Percentiles rank a stretch among this genome's conserved stretches.
phyloP scores from a whole-genome alignment of 2,888 invertebrate species.

The Heliconius sara region DNA sequence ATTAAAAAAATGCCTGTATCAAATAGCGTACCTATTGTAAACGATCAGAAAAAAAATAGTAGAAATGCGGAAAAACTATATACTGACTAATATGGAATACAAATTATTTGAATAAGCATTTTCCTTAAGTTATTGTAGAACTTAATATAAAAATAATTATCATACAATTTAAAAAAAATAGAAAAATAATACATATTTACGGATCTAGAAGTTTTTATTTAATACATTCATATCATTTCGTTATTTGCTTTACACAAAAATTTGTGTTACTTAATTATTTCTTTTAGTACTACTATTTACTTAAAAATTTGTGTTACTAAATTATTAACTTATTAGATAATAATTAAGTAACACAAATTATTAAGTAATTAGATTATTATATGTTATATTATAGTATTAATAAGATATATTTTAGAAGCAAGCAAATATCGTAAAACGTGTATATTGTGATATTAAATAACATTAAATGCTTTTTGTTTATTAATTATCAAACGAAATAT shows the following conservation, averaged over 20 bases:
- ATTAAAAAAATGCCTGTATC: background rate
- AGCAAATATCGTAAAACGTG: too few species aligned
- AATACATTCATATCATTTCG: background rate
- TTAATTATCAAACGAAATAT: too few species aligned
- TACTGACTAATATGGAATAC: background rate
- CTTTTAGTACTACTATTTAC: too few species aligned
- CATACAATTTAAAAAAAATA: background rate
- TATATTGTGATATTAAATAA: background rate
- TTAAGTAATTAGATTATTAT: too few species aligned
- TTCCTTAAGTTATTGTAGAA: background rate
- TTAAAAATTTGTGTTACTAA: too few species aligned
- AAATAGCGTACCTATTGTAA: background rate
- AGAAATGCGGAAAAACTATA: background rate
- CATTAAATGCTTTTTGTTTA: too few species aligned
- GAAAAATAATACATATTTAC: background rate
- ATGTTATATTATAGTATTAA: too few species aligned
- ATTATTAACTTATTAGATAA: too few species aligned
- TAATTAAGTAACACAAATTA: too few species aligned
- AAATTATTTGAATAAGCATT: background rate
- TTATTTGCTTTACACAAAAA: background rate
- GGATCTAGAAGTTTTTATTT: background rate
- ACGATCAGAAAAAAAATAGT: background rate
- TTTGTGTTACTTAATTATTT: too few species aligned
- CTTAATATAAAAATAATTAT: slow-evolving; percentile 3
- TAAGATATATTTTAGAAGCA: too few species aligned